phyloP scores from a whole-genome alignment of 2,888 invertebrate species.

The Drosophila colorata region DNA sequence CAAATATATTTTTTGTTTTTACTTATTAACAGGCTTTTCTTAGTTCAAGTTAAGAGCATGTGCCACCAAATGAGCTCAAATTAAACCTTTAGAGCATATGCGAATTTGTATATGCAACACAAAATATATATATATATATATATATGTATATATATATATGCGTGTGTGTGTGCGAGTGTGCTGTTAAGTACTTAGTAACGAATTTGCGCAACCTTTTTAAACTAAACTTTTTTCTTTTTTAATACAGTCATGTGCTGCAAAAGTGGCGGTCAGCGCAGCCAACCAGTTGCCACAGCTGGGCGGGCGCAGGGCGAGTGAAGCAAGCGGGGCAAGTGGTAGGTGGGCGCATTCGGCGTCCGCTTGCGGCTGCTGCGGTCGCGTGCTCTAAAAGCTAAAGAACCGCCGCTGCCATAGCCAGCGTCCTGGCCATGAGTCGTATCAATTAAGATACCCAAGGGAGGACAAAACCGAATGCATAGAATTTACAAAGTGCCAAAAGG shows the following conservation, averaged over 20 bases:
- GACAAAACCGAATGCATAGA: conserved; percentile 30
- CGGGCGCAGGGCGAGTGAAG: background rate
- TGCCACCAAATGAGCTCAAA: background rate
- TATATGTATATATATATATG: background rate
- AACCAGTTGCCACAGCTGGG: conserved; percentile 29
- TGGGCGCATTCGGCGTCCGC: conserved; percentile 24
- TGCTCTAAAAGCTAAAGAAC: conserved; percentile 70
- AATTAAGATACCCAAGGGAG: conserved; percentile 68
- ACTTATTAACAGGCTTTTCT: background rate
- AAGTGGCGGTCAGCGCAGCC: conserved; percentile 56
- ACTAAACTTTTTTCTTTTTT: conserved; percentile 34
- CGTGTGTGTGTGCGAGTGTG: background rate
- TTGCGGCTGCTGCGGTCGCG: conserved; percentile 58
- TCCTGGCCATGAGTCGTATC: conserved; percentile 43
- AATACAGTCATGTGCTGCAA: conserved; percentile 26
- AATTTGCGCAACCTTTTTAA: conserved; percentile 35
- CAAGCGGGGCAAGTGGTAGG: conserved; percentile 6
- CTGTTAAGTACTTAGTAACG: conserved; percentile 46
- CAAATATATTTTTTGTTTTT: background rate
- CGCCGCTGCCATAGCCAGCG: conserved; percentile 22
- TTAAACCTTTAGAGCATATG: background rate
- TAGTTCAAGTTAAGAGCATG: background rate
- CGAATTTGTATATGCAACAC: background rate
- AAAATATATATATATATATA: background rate
- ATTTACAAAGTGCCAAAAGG: conserved; percentile 47